Percentiles rank a stretch among this genome's conserved stretches.
Conservation (phyloP, 2,113 vertebrate species). For the Crotalus tigris region DNA sequence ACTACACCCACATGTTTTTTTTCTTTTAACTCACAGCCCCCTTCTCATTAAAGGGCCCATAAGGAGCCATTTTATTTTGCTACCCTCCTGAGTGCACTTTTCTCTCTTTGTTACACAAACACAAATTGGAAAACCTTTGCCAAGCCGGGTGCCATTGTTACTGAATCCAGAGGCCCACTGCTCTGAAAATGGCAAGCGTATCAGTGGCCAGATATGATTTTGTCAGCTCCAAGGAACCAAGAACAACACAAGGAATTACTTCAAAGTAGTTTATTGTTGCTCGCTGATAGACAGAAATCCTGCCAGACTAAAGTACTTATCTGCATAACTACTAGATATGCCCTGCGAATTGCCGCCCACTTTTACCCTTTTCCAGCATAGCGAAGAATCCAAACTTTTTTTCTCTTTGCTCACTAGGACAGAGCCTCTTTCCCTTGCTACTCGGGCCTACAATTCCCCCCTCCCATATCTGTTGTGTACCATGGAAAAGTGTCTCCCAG, state of each 20-base stretch:
- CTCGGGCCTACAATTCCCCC: background rate
- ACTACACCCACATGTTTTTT: slow-evolving; percentile 43
- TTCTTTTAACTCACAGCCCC: slow-evolving; percentile 34
- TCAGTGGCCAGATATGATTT: slow-evolving; percentile 15
- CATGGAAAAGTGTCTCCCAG: background rate
- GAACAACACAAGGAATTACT: background rate
- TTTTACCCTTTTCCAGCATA: background rate
- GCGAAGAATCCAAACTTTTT: background rate
- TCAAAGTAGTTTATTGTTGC: background rate
- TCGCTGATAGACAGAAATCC: background rate
- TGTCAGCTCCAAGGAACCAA: background rate
- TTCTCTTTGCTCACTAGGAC: background rate
- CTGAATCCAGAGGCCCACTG: accelerated
- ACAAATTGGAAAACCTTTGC: slow-evolving; percentile 15
- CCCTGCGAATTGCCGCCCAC: background rate
- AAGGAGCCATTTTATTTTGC: slow-evolving; percentile 10
- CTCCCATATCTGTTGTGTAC: background rate
- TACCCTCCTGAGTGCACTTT: slow-evolving; percentile 34
- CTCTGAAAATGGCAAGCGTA: background rate
- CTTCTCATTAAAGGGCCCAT: background rate
- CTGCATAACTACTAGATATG: background rate
- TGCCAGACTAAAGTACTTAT: background rate
- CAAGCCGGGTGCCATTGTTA: background rate
- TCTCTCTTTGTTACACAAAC: slow-evolving; percentile 8
- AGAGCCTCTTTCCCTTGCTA: background rate